Percentiles rank a stretch among this genome's conserved stretches.
Evolutionary conservation across 2,888 invertebrate genomes (phyloP).

Genomic region (Eurytoma adleriae): DNA sequence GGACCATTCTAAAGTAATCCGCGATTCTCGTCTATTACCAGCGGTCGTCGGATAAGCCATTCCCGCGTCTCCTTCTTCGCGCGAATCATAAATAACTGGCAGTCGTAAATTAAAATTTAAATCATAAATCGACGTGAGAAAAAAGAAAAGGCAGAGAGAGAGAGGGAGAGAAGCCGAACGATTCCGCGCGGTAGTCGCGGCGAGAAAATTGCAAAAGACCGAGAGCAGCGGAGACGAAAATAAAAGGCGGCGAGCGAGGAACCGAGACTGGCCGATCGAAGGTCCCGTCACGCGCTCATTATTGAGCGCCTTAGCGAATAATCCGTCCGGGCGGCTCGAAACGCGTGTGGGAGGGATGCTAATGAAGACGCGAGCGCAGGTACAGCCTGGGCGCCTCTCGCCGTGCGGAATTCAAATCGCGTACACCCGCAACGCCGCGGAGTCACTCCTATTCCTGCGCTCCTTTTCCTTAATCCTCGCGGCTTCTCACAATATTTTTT

Average conservation of each 20-base stretch:
- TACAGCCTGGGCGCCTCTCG: conserved; percentile 3
- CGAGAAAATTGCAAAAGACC: not conserved
- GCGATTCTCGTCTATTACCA: not conserved
- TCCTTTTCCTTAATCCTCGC: not conserved
- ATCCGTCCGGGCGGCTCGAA: not conserved
- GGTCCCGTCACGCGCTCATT: conserved; percentile 23
- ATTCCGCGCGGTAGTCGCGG: not conserved
- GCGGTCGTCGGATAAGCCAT: not conserved
- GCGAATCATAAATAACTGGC: conserved; percentile 7
- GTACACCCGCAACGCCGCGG: too few relatives aligned
- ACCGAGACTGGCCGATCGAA: not conserved
- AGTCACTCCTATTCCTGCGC: not conserved
- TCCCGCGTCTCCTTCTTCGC: not conserved
- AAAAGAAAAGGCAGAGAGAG: too few relatives aligned
- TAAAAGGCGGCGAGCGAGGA: not conserved
- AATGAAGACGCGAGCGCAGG: conserved; percentile 25
- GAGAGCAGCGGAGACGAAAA: not conserved
- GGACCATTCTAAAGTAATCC: not conserved
- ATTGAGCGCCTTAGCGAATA: conserved; percentile 29
- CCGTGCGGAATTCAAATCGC: conserved; percentile 15
- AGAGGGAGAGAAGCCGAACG: too few relatives aligned
- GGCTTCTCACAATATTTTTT: not conserved
- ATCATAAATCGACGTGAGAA: not conserved
- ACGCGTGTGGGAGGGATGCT: conserved; percentile 35
- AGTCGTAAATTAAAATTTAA: conserved; percentile 13